Evolutionary conservation across 2,113 vertebrate species (phyloP).

Genomic region (Pleuronectes platessa): DNA sequence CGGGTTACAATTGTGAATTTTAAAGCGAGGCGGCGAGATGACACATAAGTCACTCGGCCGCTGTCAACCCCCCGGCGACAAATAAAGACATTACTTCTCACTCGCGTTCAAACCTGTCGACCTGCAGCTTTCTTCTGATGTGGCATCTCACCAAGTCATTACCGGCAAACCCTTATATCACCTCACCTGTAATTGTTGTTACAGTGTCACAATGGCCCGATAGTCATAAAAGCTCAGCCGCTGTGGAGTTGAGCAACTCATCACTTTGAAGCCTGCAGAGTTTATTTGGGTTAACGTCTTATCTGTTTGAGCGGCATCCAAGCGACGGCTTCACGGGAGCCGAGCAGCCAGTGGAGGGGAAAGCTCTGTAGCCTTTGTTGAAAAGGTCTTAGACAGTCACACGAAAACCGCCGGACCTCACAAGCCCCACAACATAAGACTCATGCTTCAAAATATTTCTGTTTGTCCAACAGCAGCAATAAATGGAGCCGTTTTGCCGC

Average conservation of each 20-base stretch:
- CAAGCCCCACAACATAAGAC: neutral
- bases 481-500: neutral
- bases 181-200: conserved; percentile 20
- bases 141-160: conserved; percentile 20
- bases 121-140: conserved; percentile 16
- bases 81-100: neutral
- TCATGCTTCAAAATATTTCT: neutral
- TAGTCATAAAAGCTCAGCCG: conserved; percentile 24
- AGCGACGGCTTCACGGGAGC: neutral
- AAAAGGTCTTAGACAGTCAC: conserved; percentile 19
- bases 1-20: conserved; percentile 2
- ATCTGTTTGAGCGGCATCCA: neutral
- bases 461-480: neutral
- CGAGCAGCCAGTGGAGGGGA: neutral
- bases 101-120: neutral
- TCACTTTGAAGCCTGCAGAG: neutral
- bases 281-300: conserved; percentile 3
- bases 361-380: conserved; percentile 22
- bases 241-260: conserved; percentile 6
- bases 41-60: neutral
- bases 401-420: neutral
- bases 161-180: conserved; percentile 13
- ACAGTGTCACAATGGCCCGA: conserved; percentile 23
- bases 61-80: neutral
- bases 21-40: neutral